Percentiles rank a stretch among this genome's conserved stretches.
Conservation (phyloP, 2,888 invertebrate species). For the Ormia ochracea region DNA sequence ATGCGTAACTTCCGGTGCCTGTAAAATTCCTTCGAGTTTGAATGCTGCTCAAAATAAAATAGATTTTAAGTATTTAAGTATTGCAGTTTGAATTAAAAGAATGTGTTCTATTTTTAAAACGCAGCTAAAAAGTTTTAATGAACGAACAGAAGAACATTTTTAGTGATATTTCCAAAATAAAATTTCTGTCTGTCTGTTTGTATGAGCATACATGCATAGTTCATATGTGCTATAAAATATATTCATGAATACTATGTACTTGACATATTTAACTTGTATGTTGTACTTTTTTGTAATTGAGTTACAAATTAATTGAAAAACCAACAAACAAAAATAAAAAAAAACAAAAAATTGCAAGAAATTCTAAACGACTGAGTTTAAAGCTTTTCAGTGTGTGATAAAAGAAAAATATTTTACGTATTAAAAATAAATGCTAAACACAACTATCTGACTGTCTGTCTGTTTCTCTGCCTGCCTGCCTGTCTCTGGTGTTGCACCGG, state of each 20-base stretch:
- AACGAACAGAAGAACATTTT: conserved; percentile 41
- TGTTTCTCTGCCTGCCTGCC: no score
- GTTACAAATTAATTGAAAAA: conserved; percentile 20
- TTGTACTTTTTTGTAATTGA: conserved; percentile 1
- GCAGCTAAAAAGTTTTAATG: conserved; percentile 70
- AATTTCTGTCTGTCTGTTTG: conserved; percentile 33
- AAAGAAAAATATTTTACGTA: not conserved
- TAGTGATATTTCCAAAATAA: conserved; percentile 67
- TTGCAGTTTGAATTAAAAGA: conserved; percentile 63
- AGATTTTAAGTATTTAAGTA: conserved; percentile 43
- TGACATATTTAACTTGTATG: no score
- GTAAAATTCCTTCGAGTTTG: not conserved
- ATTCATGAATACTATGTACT: not conserved
- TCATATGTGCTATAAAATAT: not conserved
- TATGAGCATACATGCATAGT: not conserved
- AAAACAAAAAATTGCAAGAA: no score
- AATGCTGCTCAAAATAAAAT: conserved; percentile 20
- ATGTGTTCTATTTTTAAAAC: conserved; percentile 74
- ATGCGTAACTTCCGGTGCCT: not conserved
- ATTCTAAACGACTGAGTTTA: not conserved
- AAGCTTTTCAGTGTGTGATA: not conserved
- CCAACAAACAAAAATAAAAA: no score
- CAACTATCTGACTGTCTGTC: no score
- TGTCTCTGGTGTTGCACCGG: conserved; percentile 38
- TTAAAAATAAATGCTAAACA: conserved; percentile 21